Percentiles rank a stretch among this genome's conserved stretches.
Conservation (phyloP, 2,888 invertebrate genomes). For the Carcina quercana region DNA sequence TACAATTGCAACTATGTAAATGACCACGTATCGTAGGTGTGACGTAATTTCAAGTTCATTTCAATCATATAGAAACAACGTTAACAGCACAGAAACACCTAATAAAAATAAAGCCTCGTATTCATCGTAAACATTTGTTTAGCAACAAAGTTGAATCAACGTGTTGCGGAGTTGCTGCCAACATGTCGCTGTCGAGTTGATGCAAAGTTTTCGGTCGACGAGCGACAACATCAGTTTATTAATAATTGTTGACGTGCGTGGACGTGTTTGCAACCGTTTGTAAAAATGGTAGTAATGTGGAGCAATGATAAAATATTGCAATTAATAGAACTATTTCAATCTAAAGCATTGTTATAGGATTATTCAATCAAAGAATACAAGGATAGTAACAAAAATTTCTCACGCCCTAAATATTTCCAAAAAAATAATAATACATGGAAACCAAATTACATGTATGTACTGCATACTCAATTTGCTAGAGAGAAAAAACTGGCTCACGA, state of each 20-base stretch:
- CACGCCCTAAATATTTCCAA: constrained; percentile 16
- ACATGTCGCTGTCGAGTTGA: neutral
- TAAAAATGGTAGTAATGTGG: constrained; percentile 18
- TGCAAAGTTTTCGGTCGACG: neutral
- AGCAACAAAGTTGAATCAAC: neutral
- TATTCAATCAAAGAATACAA: constrained; percentile 13
- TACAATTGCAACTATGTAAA: no score
- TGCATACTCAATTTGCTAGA: no score
- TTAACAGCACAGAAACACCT: no score
- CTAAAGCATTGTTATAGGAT: constrained; percentile 13
- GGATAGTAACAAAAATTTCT: constrained; percentile 10
- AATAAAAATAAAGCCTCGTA: constrained; percentile 11
- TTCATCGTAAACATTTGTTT: neutral
- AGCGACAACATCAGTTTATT: neutral
- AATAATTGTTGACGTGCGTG: neutral
- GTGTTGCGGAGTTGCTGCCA: neutral
- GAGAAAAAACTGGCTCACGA: constrained; percentile 20
- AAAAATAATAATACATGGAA: no score
- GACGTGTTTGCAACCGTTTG: constrained; percentile 22
- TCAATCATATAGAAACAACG: no score
- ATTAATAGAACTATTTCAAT: constrained; percentile 13
- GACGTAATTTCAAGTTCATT: no score
- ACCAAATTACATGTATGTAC: no score
- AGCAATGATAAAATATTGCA: constrained; percentile 16
- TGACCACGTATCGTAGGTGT: no score